Conservation (phyloP, 2,888 invertebrate species). For the Apocheima hispidaria region DNA sequence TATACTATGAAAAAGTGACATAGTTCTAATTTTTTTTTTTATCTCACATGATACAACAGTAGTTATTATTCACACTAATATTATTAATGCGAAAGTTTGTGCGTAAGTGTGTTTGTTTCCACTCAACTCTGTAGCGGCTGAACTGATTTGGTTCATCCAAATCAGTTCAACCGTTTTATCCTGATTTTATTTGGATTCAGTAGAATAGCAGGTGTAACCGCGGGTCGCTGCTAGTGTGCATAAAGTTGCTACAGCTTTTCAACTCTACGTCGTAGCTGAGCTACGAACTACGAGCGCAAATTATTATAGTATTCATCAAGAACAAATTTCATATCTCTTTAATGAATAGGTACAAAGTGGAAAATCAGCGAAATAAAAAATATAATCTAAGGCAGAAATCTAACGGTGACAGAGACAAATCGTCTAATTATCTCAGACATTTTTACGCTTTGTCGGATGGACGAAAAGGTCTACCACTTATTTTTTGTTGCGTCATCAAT, state of each 20-base stretch:
- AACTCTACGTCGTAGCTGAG: conserved; percentile 10
- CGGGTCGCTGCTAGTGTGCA: no score
- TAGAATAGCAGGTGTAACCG: no score
- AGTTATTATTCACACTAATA: no score
- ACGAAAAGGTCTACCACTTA: conserved; percentile 41
- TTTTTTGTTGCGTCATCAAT: conserved; percentile 45
- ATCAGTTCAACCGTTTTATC: no score
- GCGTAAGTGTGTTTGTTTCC: no score
- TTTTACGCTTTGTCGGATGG: conserved; percentile 51
- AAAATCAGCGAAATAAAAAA: conserved; percentile 33
- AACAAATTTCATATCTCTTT: no score
- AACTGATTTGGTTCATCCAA: no score
- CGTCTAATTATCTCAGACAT: conserved; percentile 59
- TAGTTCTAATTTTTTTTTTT: neutral
- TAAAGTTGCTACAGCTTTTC: conserved; percentile 1
- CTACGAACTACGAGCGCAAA: conserved; percentile 6
- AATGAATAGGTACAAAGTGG: conserved; percentile 24
- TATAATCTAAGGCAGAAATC: conserved; percentile 47
- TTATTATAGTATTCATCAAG: no score
- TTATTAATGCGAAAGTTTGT: no score
- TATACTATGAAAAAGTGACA: neutral
- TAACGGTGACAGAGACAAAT: conserved; percentile 58
- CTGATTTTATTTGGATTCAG: no score
- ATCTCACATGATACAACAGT: no score
- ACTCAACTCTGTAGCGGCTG: no score